Base-by-base conservation (phyloP, 2,797 vertebrate genomes). In the Gallinago stenura region DNA sequence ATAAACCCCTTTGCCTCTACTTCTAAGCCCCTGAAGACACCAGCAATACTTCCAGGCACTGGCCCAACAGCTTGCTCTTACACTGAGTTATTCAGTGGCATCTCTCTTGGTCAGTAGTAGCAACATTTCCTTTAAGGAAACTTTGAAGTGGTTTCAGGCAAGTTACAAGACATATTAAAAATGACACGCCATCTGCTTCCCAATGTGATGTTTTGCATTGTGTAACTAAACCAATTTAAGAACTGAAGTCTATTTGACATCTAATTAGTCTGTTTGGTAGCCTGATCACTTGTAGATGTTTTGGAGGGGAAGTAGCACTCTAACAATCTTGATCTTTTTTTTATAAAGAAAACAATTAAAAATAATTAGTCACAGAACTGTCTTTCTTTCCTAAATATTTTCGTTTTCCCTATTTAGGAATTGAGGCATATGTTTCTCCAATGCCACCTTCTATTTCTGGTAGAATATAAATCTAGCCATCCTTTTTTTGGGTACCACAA, bases 161-260 rank as follows among this genome's bases (percentile, higher is more conserved):
- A 97, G 80, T 95, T 96, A 90, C 75, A 83, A 96, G 93, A 95
- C 92, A 77, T 89, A 97, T 97, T 93, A 94, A 96, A 95, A 95
- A 95, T 81, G 92, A 95, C 95, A 97, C 2, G 1, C 96, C 96
- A 97, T 97, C 93, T 97, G 96, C 89, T 96, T 95, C 94, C 83
- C 94, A 96, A 96, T 89, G 88, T 66, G 68, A 97, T 97, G 92
- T 96, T 97, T 95, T 96, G 90, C 68, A 96, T 94, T 96, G 93
- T 95, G 81, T 97, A 95, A 95, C 96, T 95, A 93, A 89, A 92
- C 91, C 93, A 93, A 95, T 95, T 94, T 94, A 92, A 92, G 92
- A 92, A 85, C 90, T 93, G 92, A 97, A 95, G 94, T 83, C 93
- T 96, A 97, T 95, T 85, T 96, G 97, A 97, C 95, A 97, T 93